Base-by-base conservation (phyloP, 2,797 vertebrate species). In the Hippocampus kuda region DNA sequence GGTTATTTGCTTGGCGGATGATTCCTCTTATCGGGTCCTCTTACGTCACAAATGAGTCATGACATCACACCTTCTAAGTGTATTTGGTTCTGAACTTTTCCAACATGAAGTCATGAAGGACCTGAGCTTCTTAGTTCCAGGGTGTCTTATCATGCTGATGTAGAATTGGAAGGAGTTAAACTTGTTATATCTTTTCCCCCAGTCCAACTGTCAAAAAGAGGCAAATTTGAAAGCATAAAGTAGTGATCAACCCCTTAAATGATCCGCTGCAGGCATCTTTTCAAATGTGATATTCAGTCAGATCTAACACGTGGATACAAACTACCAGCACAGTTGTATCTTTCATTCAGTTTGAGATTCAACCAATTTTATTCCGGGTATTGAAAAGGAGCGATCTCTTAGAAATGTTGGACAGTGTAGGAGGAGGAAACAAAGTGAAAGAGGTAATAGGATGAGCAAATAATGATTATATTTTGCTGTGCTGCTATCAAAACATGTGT, bases 261-360 rank as follows among this genome's bases (percentile, higher is more conserved):
- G 87, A 88, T 80, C 78, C 80, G 67, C 84, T 84, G 82, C 79
- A 81, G 84, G 79, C 78, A 80, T 85, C 84, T 86, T 85, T 88
- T 84, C 16, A 87, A 79, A 81, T 82, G 84, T 87, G 77, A 82
- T 83, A 84, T 80, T 86, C 85, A 86, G 86, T 83, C 81, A 84
- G 81, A 85, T 77, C 83, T 77, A 56, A 56, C 53, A 24, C 53
- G 1, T 24, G n/a, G 22, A 24, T 56, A 56, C 77, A 79, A 83
- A 85, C 73, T 73, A 78, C 82, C 77, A 72, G 71, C 69, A 48
- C 42, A 62, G 59, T 60, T 75, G 66, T 81, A 74, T 57, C 62
- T 4, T 79, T 80, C 71, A 83, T 80, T 70, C 73, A 22, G 9
- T 56, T 24, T 24, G 53, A 56, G 51, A 53, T 8, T 10, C 51